Evolutionary conservation across 2,888 invertebrate species (phyloP).

Genomic region (Myopa tessellatipennis): DNA sequence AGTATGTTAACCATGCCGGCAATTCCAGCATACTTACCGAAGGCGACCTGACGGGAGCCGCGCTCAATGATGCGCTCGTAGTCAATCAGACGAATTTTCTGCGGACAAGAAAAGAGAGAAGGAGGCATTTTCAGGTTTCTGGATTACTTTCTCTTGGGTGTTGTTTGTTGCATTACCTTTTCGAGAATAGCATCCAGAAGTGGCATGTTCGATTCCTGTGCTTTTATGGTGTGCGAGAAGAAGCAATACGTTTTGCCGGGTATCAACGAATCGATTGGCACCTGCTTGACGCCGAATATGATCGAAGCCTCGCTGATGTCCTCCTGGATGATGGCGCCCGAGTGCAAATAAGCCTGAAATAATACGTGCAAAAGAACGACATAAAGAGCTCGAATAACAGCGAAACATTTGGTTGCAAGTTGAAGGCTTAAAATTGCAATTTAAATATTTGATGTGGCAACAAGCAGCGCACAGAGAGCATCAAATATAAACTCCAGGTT

Average conservation of each 20-base stretch:
- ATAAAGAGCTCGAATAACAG: not conserved
- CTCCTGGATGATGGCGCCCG: conserved; percentile 94
- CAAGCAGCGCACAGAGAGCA: not conserved
- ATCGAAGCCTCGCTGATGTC: conserved; percentile 96
- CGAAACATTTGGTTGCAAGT: not conserved
- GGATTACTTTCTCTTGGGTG: not conserved
- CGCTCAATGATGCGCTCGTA: conserved; percentile 95
- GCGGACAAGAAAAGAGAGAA: conserved; percentile 17
- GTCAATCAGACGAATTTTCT: conserved; percentile 93
- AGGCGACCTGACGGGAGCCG: conserved; percentile 94
- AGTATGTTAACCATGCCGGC: conserved; percentile 99
- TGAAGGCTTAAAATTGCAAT: conserved; percentile 6
- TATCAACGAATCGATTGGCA: conserved; percentile 88
- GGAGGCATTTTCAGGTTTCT: too few relatives aligned
- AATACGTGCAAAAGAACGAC: conserved; percentile 11
- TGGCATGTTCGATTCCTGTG: conserved; percentile 98
- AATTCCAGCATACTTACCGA: conserved; percentile 98
- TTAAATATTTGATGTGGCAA: conserved; percentile 31
- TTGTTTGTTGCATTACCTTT: conserved; percentile 69
- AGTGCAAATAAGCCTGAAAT: conserved; percentile 86
- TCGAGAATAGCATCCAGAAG: conserved; percentile 95
- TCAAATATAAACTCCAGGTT: not conserved
- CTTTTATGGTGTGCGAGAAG: conserved; percentile 99
- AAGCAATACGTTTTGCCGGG: conserved; percentile 98
- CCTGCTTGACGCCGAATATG: conserved; percentile 93